Conservation (phyloP, 35 echinoderm and acorn worm species). For the Patiria miniata region DNA sequence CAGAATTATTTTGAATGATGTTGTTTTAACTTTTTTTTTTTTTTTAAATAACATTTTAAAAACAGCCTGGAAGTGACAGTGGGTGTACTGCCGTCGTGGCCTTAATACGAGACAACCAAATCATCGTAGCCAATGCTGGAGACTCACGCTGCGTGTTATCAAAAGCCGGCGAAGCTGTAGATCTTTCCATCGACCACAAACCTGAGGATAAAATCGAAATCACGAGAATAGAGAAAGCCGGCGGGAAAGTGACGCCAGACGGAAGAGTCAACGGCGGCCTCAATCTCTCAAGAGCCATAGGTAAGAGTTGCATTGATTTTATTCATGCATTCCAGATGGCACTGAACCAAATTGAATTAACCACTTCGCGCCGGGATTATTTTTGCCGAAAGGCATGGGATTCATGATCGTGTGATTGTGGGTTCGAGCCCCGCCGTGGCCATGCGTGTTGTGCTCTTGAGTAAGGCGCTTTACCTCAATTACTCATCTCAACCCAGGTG, state of each 20-base stretch:
- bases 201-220: constrained; percentile 88
- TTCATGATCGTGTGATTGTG: too few species aligned
- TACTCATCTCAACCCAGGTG: too few species aligned
- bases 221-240: constrained; percentile 83
- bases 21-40: too few species aligned
- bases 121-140: constrained; percentile 88
- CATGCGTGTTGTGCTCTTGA: too few species aligned
- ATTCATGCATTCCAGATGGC: too few species aligned
- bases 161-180: constrained; percentile 66
- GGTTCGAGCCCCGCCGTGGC: too few species aligned
- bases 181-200: constrained; percentile 96
- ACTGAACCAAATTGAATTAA: too few species aligned
- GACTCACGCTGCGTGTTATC: constrained; percentile 96
- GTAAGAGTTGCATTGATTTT: constrained; percentile 41
- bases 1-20: too few species aligned
- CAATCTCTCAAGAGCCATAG: constrained; percentile 95
- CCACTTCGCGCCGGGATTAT: too few species aligned
- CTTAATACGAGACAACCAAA: constrained; percentile 61
- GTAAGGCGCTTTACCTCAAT: too few species aligned
- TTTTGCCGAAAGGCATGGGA: too few species aligned
- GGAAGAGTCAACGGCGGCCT: constrained; percentile 96
- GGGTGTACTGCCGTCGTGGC: constrained; percentile 92
- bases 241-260: constrained; percentile 90
- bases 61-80: constrained; percentile 96
- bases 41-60: too few species aligned